Evolutionary conservation across 2,797 vertebrate genomes (phyloP).

Genomic region (Dermochelys coriacea): DNA sequence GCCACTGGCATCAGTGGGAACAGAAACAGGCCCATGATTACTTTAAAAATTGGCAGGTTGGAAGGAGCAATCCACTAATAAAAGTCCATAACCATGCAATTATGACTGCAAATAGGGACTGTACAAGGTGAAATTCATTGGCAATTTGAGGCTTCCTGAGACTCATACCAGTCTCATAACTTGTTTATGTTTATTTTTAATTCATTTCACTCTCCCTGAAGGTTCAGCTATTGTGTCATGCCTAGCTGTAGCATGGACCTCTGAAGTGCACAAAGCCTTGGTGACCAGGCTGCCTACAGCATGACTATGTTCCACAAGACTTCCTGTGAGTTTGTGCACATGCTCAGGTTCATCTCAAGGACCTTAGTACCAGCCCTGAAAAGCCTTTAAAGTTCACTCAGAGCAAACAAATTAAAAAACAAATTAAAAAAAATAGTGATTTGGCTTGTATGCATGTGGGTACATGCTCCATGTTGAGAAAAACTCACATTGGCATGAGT

Average conservation of each 20-base stretch:
- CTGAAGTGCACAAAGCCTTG: not conserved
- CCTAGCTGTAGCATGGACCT: not conserved
- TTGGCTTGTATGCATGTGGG: not conserved
- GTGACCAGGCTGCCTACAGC: not conserved
- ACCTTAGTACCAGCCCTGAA: not conserved
- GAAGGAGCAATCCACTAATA: slow-evolving; percentile 43
- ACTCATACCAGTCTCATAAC: not conserved
- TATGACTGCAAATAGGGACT: not conserved
- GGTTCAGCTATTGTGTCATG: slow-evolving; percentile 16
- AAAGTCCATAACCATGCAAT: slow-evolving; percentile 50
- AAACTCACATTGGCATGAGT: not conserved
- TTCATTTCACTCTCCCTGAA: slow-evolving; percentile 15
- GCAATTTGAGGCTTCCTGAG: slow-evolving; percentile 17
- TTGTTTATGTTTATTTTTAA: slow-evolving; percentile 45
- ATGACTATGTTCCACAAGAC: not conserved
- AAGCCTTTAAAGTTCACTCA: not conserved
- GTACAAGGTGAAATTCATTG: slow-evolving; percentile 46
- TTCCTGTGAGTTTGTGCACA: not conserved
- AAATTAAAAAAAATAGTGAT: not conserved
- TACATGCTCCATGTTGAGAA: fast-evolving
- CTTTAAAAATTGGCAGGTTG: slow-evolving; percentile 44
- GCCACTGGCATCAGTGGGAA: not conserved
- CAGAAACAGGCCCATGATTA: not conserved
- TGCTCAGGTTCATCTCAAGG: not conserved
- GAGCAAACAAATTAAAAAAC: not conserved